phyloP scores from a whole-genome alignment of 1,140 invertebrate species.

The Drosophila equinoxialis region DNA sequence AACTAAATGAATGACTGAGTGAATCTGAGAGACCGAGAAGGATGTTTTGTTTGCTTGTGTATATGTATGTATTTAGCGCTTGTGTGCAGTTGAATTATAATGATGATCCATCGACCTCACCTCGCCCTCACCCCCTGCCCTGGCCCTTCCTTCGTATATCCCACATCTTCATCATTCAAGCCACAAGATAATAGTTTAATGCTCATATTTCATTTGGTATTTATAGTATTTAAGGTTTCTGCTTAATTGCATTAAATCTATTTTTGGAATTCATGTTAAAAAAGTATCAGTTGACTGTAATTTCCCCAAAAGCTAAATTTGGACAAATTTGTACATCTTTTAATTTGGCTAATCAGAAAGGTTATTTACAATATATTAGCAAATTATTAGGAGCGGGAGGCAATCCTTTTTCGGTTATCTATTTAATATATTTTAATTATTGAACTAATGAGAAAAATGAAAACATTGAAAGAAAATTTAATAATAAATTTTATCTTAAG shows the following conservation, averaged over 20 bases:
- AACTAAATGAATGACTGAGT: slow-evolving; percentile 72
- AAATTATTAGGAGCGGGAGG: no score
- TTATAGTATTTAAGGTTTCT: not conserved
- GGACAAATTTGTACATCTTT: not conserved
- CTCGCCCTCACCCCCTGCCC: not conserved
- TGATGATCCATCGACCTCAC: slow-evolving; percentile 1
- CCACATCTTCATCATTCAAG: not conserved
- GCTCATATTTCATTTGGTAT: slow-evolving; percentile 4
- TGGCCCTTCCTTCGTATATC: not conserved
- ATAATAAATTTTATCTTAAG: no score
- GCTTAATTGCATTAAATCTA: not conserved
- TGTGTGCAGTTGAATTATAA: slow-evolving; percentile 4
- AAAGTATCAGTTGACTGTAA: not conserved
- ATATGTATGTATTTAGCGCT: slow-evolving; percentile 4
- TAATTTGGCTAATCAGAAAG: not conserved
- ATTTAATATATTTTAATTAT: no score
- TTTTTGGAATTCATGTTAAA: not conserved
- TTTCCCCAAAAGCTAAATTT: not conserved
- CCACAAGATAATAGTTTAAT: slow-evolving; percentile 4
- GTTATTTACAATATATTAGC: not conserved
- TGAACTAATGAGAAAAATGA: no score
- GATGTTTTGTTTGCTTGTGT: not conserved
- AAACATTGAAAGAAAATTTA: no score
- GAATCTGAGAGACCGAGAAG: slow-evolving; percentile 40
- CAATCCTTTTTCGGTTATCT: no score